phyloP scores from a whole-genome alignment of 2,113 vertebrate genomes.

The Xenopus tropicalis region DNA sequence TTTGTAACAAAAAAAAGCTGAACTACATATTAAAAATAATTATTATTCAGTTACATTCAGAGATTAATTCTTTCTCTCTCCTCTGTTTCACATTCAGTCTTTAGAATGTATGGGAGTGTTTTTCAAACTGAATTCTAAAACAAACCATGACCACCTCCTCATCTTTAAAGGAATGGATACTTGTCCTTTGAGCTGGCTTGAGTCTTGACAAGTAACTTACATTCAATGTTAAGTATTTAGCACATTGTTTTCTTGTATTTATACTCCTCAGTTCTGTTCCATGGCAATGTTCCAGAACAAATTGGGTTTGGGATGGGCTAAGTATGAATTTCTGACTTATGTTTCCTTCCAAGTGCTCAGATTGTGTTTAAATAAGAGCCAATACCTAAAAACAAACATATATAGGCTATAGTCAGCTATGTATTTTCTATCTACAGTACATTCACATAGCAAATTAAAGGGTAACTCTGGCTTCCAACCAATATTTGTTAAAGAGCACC shows the following conservation, averaged over 20 bases:
- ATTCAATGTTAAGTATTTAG: conserved; percentile 6
- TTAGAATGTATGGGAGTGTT: background rate
- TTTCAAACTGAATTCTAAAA: conserved; percentile 31
- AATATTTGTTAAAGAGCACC: no score
- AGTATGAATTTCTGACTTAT: background rate
- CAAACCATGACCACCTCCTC: conserved; percentile 30
- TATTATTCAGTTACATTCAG: no score
- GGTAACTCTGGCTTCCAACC: no score
- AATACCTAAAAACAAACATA: no score
- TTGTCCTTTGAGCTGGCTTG: conserved; percentile 32
- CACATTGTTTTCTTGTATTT: background rate
- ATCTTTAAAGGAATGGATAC: conserved; percentile 22
- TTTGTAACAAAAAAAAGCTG: no score
- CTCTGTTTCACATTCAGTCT: background rate
- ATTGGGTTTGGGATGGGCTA: conserved; percentile 1
- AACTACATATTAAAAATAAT: no score
- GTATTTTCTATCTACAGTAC: no score
- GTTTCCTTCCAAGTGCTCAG: background rate
- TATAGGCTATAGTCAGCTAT: no score
- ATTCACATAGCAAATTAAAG: no score
- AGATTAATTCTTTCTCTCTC: no score
- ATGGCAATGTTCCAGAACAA: background rate
- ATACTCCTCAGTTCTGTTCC: background rate
- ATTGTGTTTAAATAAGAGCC: no score
- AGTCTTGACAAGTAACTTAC: conserved; percentile 1